Conservation (phyloP, 2,113 vertebrate genomes). For the Edolisoma coerulescens region DNA sequence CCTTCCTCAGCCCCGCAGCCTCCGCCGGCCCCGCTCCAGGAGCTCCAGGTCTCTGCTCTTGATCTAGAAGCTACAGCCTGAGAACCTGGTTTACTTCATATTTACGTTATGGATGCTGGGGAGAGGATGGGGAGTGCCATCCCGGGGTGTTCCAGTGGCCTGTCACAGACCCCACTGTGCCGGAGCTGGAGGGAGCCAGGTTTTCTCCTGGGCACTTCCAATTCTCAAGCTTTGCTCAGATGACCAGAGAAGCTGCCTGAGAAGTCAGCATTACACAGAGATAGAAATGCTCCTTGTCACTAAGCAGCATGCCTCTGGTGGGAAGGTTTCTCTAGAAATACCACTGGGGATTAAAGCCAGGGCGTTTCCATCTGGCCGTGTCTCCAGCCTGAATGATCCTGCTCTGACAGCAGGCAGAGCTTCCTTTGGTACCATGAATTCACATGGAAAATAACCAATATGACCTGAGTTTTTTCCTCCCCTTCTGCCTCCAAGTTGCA, state of each 20-base stretch:
- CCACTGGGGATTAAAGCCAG: not conserved
- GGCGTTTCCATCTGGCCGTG: not conserved
- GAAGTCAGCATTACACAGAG: not conserved
- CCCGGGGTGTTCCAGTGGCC: not conserved
- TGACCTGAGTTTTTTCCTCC: not conserved
- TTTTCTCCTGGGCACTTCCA: not conserved
- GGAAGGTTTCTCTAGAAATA: conserved; percentile 25
- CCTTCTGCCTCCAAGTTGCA: not conserved
- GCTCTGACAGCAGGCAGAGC: not conserved
- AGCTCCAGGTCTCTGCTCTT: not conserved
- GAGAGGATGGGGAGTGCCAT: not conserved
- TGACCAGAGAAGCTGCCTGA: not conserved
- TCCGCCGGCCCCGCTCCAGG: not conserved
- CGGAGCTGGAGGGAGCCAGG: not conserved
- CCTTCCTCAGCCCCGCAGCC: not conserved
- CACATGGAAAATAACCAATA: not conserved
- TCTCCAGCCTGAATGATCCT: not conserved
- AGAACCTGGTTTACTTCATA: not conserved
- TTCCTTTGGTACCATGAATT: not conserved
- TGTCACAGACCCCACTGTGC: accelerated
- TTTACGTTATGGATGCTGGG: not conserved
- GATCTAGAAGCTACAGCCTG: not conserved
- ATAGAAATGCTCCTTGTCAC: not conserved
- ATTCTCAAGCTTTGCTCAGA: not conserved
- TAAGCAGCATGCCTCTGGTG: not conserved